Percentiles rank a stretch among this genome's conserved stretches.
These are phyloP conservation scores for Brachionichthys hirsutus DNA, from an alignment of 2,113 vertebrate genomes.

Conservation along the genomic window DNA sequence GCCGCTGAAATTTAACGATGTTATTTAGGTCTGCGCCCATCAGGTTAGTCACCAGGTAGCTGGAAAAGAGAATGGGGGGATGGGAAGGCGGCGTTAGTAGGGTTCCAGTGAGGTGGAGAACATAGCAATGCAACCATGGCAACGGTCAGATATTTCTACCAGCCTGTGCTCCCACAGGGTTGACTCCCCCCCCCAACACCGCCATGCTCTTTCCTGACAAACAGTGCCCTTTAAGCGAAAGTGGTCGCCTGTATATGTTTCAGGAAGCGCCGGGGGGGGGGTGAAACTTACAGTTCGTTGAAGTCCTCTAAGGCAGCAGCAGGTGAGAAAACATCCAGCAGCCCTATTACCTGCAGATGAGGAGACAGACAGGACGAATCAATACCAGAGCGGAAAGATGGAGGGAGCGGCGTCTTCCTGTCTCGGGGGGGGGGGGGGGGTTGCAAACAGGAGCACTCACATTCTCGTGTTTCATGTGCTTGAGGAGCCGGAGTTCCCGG, in stretches of 20 bases:
- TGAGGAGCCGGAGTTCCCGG: conserved; percentile 92
- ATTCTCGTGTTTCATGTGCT: conserved; percentile 93
- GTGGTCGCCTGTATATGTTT: not conserved
- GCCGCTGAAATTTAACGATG: conserved; percentile 95
- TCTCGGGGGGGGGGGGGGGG: conserved; percentile 13
- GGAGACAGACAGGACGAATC: conserved; percentile 34
- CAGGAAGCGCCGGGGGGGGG: not conserved
- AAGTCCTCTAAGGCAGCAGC: conserved; percentile 89
- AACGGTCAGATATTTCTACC: conserved; percentile 40
- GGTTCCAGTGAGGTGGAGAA: conserved; percentile 9
- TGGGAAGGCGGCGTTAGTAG: not conserved
- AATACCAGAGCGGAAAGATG: conserved; percentile 17
- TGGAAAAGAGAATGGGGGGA: conserved; percentile 53
- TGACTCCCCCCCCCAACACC: conserved; percentile 1
- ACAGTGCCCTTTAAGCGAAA: conserved; percentile 4
- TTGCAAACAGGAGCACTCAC: conserved; percentile 59
- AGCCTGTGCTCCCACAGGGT: conserved; percentile 14
- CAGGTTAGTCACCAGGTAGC: conserved; percentile 95
- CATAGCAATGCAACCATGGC: conserved; percentile 39
- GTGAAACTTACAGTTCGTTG: conserved; percentile 89
- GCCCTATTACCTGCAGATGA: conserved; percentile 80
- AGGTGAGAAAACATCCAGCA: conserved; percentile 95
- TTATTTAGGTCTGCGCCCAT: conserved; percentile 98
- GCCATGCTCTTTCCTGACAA: conserved; percentile 3
- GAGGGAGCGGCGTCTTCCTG: conserved; percentile 7